Evolutionary conservation across 2,888 invertebrate species (phyloP).

Genomic region (Calephelis perditalis): DNA sequence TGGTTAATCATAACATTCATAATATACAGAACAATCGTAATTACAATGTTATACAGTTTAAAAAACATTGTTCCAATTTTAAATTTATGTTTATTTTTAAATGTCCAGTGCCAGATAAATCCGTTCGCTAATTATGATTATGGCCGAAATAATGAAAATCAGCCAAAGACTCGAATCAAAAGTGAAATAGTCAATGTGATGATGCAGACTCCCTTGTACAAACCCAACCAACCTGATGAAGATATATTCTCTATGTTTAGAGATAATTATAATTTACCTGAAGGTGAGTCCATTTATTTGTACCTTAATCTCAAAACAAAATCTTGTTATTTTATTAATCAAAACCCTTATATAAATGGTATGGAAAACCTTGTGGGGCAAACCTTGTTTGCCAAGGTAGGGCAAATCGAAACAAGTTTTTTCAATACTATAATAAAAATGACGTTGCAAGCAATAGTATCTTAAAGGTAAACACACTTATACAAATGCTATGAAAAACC

Average conservation of each 20-base stretch:
- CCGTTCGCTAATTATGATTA: background rate
- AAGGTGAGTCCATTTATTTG: constrained; percentile 41
- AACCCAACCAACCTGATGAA: constrained; percentile 39
- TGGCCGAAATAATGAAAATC: background rate
- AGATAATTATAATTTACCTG: constrained; percentile 57
- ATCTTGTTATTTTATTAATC: too few relatives aligned
- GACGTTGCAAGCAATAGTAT: too few relatives aligned
- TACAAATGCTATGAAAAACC: too few relatives aligned
- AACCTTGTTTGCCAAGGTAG: too few relatives aligned
- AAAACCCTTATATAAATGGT: too few relatives aligned
- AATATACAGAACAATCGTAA: background rate
- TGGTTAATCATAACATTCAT: background rate
- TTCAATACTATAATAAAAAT: too few relatives aligned
- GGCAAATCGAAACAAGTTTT: too few relatives aligned
- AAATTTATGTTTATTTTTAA: background rate
- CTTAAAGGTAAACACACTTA: too few relatives aligned
- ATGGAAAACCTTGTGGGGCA: too few relatives aligned
- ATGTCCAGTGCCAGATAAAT: background rate
- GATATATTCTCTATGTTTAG: constrained; percentile 48
- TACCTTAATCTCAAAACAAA: too few relatives aligned
- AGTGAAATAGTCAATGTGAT: constrained; percentile 55
- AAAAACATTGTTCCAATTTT: background rate
- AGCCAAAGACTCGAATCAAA: constrained; percentile 27
- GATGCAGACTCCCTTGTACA: constrained; percentile 46
- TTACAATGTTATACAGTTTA: background rate